phyloP scores from a whole-genome alignment of 1,140 invertebrate species.

The Drosophila murphyi region DNA sequence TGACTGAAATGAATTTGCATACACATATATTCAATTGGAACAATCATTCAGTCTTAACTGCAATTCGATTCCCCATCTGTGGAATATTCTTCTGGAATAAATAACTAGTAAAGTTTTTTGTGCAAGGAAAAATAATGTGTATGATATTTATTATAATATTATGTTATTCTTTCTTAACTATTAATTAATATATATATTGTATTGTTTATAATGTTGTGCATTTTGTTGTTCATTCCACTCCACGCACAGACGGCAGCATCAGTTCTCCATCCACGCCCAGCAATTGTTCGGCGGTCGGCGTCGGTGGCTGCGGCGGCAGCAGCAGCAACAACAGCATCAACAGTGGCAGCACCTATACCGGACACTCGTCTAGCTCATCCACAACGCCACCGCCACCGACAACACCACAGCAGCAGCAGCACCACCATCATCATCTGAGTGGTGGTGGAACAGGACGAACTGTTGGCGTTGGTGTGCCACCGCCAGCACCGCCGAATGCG shows the following conservation, averaged over 20 bases:
- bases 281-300: slow-evolving; percentile 58
- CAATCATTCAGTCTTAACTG: neutral
- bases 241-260: slow-evolving; percentile 72
- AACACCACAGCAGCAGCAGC: slow-evolving; percentile 12
- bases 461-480: slow-evolving; percentile 41
- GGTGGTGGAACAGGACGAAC: slow-evolving; percentile 7
- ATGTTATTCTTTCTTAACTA: too few relatives aligned
- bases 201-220: neutral
- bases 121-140: too few relatives aligned
- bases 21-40: slow-evolving; percentile 1
- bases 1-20: neutral
- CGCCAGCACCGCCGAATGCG: slow-evolving; percentile 64
- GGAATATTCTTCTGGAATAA: too few relatives aligned
- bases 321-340: slow-evolving; percentile 61
- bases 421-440: neutral
- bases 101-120: too few relatives aligned
- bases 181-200: neutral
- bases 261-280: slow-evolving; percentile 83
- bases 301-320: slow-evolving; percentile 33
- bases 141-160: too few relatives aligned
- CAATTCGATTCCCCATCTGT: neutral
- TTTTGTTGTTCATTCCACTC: too few relatives aligned
- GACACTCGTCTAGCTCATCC: slow-evolving; percentile 22
- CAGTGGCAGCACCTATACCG: slow-evolving; percentile 45
- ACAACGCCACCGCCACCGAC: slow-evolving; percentile 51